Evolutionary conservation across 2,797 vertebrate genomes (phyloP), one percentile per base, ranked within the genome.

Genomic region (Chromobotia macracanthus): DNA sequence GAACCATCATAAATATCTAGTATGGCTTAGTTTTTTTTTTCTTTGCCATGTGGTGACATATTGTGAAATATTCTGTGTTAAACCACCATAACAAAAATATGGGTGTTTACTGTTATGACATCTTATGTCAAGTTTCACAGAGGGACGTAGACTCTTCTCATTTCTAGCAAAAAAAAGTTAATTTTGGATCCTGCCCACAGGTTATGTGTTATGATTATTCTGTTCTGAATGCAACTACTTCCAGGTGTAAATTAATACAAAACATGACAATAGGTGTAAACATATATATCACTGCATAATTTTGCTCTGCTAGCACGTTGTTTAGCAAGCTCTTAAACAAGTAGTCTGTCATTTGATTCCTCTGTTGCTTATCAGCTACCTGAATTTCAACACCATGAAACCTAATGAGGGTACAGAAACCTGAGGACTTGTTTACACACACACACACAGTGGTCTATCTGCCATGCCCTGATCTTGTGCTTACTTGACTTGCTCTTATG

Each of bases 311-410:
- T 21, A 44, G 28, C 13, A 56, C 46, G 55, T n/a, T 2, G 23
- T 70, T n/a, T 48, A 58, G 38, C 38, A 41, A 41, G 13, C 11
- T 80, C 48, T 25, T 15, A 65, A 28, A 44, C 58, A 55, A 15
- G 19, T 58, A 31, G 38, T 48, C 28, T 65, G 80, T 77, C 69
- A 81, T 76, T 41, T 31, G 81, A 81, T 53, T 72, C 55, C 60
- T 64, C 58, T 55, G n/a, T 41, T 41, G 23, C 63, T 79, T 55
- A 75, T 72, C 77, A 41, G 63, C 72, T 82, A 68, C 51, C 80
- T 75, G 75, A 55, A 70, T 82, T 80, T 81, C 80, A 82, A 82
- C 78, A 75, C 56, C 72, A 61, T 35, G 83, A 75, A 81, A 86
- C 77, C 46, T 18, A 72, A 84, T 61, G 46, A 65, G 55, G n/a